These are phyloP conservation scores for Sphaeramia orbicularis DNA, from an alignment of 2,797 vertebrate genomes.

Conservation along the genomic window DNA sequence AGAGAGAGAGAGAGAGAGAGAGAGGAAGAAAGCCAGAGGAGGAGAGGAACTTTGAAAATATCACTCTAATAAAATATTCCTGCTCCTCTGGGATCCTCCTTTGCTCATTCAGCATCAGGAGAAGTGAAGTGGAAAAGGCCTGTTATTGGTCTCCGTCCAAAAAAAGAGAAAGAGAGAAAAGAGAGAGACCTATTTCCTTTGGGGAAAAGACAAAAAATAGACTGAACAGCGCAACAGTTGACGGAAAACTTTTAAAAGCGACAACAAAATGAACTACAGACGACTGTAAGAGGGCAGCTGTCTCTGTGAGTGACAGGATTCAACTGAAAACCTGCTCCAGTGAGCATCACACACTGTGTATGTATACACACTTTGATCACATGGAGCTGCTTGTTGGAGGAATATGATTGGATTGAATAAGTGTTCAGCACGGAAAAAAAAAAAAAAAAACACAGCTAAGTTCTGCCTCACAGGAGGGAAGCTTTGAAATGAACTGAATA, in stretches of 20 bases:
- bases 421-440: constrained; percentile 62
- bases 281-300: constrained; percentile 72
- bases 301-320: constrained; percentile 73
- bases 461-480: constrained; percentile 46
- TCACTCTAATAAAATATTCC: constrained; percentile 84
- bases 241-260: constrained; percentile 75
- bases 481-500: constrained; percentile 66
- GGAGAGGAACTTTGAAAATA: constrained; percentile 74
- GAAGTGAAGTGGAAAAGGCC: constrained; percentile 73
- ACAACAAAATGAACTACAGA: constrained; percentile 73
- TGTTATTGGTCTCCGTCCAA: constrained; percentile 72
- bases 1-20: constrained; percentile 8
- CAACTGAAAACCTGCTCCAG: constrained; percentile 43
- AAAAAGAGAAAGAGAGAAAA: constrained; percentile 45
- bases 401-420: constrained; percentile 35
- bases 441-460: constrained; percentile 31
- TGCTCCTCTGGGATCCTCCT: constrained; percentile 78
- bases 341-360: constrained; percentile 53
- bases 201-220: constrained; percentile 69
- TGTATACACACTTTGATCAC: constrained; percentile 63
- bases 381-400: constrained; percentile 39
- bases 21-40: constrained; percentile 70
- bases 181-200: constrained; percentile 75
- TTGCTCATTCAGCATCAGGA: constrained; percentile 79
- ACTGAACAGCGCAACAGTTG: constrained; percentile 74